Base-by-base conservation (phyloP, 1,140 invertebrate genomes). In the Papilio aristodemus region DNA sequence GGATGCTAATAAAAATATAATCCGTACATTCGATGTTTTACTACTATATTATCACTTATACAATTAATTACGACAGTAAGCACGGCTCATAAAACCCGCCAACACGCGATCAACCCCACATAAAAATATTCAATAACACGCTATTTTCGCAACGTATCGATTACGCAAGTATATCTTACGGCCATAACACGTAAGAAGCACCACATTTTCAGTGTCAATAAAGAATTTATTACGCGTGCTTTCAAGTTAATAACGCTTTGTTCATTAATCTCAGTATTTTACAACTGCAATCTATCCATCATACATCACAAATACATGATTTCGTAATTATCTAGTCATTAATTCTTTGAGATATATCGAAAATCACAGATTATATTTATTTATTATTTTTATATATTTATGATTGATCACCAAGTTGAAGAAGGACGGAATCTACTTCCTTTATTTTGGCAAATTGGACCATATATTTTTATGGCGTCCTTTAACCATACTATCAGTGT, bases 191-290 rank as follows among this genome's bases (percentile, higher is more conserved):
- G 41, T 64, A 43, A 64, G 38, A 66, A 66, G 25, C 39, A 43
- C n/a, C 36, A 59, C 27, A 32, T 64, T 60, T 71, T 71, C 54
- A 67, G 17, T 63, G 57, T 67, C 68, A 69, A 70, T 70, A 72
- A 72, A 72, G 17, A 57, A 50, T 64, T 64, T 64, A 64, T 64
- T 46, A 39, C 39, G n/a, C 62, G 39, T 13, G 6, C 32, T 54
- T 59, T 36, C 32, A 62, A 38, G 37, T 72, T 69, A 69, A 72
- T 57, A 62, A 50, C 73, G 46, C 73, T 70, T 75, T 75, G 73
- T 75, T 70, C 73, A 60, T 68, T 71, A 75, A 75, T 72, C 70
- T 50, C 62, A 0, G 19, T 19, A 66, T 50, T 66, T 66, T 66
- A 66, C 27, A 36, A 66, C 63, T 54, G 25, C 41, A 66, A 50